phyloP scores from a whole-genome alignment of 2,113 vertebrate genomes.

The Pedetes capensis region DNA sequence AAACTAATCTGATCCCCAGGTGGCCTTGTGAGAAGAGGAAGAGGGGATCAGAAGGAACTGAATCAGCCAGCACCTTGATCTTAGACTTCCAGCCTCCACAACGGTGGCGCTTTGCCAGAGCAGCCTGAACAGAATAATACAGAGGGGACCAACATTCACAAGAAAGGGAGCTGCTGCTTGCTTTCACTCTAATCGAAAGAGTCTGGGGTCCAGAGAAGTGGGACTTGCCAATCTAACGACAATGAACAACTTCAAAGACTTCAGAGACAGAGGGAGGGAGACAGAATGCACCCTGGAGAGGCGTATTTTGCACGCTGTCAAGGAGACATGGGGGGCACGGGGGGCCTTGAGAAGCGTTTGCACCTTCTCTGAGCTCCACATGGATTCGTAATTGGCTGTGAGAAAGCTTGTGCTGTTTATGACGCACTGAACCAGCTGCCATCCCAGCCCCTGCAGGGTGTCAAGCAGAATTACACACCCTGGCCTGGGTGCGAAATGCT shows the following conservation, averaged over 20 bases:
- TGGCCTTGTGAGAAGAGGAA: background rate
- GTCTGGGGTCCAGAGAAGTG: background rate
- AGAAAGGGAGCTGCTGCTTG: background rate
- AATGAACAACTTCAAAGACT: background rate
- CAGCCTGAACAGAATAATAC: background rate
- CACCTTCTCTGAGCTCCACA: background rate
- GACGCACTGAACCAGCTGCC: accelerated
- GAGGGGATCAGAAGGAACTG: background rate
- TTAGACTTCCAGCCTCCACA: background rate
- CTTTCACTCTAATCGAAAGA: background rate
- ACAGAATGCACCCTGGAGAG: background rate
- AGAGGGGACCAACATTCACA: background rate
- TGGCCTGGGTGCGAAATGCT: background rate
- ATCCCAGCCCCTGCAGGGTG: background rate
- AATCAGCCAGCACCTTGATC: background rate
- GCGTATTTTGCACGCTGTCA: background rate
- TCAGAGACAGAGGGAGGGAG: background rate
- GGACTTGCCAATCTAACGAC: too few species aligned
- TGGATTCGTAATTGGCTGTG: background rate
- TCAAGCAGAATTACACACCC: background rate
- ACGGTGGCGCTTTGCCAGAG: background rate
- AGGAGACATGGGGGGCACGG: background rate
- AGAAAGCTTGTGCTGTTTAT: background rate
- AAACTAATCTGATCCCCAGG: too few species aligned
- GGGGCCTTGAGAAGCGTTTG: background rate